These are phyloP conservation scores for Hirudinaria manillensis DNA, from an alignment of 2,888 invertebrate genomes.

Conservation along the genomic window DNA sequence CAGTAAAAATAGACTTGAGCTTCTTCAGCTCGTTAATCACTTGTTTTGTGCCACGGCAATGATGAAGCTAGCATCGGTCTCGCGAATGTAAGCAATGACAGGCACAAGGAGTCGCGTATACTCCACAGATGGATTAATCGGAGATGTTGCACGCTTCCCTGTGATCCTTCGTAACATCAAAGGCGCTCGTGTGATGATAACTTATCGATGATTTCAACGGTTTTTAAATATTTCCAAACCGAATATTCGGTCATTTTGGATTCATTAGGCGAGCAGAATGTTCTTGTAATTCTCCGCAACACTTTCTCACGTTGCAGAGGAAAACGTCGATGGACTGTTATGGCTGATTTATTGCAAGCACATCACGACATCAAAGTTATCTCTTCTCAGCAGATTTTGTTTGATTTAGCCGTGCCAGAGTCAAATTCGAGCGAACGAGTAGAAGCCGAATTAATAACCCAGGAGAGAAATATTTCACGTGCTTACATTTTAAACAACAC, in stretches of 20 bases:
- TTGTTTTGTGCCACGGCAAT: too few species aligned
- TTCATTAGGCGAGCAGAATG: background rate
- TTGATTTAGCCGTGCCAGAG: conserved; percentile 20
- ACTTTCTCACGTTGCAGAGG: background rate
- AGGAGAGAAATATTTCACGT: conserved; percentile 11
- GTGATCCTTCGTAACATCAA: conserved; percentile 4
- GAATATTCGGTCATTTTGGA: background rate
- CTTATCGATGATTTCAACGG: background rate
- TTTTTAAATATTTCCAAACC: background rate
- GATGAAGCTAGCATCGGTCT: too few species aligned
- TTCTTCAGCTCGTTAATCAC: too few species aligned
- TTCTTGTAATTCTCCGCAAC: background rate
- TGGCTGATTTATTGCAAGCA: conserved; percentile 6
- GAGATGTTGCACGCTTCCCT: too few species aligned
- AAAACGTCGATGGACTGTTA: conserved; percentile 1
- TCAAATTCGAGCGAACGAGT: conserved; percentile 11
- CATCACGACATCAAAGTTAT: conserved; percentile 27
- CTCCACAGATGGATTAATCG: too few species aligned
- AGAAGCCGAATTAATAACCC: conserved; percentile 13
- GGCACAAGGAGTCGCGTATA: too few species aligned
- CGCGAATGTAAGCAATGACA: too few species aligned
- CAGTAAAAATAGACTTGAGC: too few species aligned
- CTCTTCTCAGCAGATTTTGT: conserved; percentile 22
- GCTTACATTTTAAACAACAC: background rate
- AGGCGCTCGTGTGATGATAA: conserved; percentile 1